These are phyloP conservation scores for Eutolmus rufibarbis DNA, from an alignment of 2,888 invertebrate genomes.

Conservation along the genomic window DNA sequence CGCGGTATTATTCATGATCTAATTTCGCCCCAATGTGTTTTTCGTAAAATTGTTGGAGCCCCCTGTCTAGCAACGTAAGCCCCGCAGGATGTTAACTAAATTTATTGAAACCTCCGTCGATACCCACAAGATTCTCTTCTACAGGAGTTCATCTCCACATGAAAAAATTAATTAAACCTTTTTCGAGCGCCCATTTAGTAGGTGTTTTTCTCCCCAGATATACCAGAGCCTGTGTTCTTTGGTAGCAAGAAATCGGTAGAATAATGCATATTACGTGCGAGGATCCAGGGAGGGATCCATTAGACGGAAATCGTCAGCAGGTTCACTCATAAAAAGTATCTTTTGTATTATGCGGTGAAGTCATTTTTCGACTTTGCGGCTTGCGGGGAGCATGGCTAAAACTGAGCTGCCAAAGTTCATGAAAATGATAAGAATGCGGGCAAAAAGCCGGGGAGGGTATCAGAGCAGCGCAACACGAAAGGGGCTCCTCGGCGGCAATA, in stretches of 20 bases:
- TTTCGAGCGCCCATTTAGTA: background rate
- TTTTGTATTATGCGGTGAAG: background rate
- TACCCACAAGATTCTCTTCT: background rate
- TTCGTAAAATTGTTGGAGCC: background rate
- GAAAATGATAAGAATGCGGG: background rate
- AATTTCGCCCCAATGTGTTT: background rate
- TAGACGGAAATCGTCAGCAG: background rate
- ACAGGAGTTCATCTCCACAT: background rate
- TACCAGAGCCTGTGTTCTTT: background rate
- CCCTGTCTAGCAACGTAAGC: background rate
- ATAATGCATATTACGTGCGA: background rate
- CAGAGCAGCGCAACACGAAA: background rate
- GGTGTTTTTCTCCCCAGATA: background rate
- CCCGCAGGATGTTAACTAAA: background rate
- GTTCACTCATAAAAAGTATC: background rate
- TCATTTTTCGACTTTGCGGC: background rate
- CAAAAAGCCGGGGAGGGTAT: background rate
- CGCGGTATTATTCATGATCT: background rate
- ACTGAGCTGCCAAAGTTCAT: background rate
- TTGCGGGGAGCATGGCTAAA: background rate
- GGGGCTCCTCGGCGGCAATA: slow-evolving; percentile 7
- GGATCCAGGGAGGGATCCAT: background rate
- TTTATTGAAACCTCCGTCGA: background rate
- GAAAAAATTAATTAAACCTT: background rate
- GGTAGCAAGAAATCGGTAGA: background rate